A percentile compares a stretch with the other conserved stretches of the same genome.
Conservation (phyloP, 2,888 invertebrate species). For the Volucella inanis region DNA sequence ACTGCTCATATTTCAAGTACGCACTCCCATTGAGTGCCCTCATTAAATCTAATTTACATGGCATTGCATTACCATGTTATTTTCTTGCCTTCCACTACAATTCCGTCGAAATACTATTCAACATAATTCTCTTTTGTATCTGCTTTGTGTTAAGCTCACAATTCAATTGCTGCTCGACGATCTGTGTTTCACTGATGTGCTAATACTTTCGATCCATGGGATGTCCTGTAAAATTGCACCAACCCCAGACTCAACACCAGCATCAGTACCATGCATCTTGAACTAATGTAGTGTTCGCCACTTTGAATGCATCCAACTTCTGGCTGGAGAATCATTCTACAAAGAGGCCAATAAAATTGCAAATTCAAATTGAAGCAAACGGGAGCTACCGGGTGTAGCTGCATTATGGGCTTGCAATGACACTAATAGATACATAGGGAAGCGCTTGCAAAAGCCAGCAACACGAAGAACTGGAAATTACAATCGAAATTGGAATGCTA, state of each 20-base stretch:
- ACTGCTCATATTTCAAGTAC: not conserved
- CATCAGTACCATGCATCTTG: not conserved
- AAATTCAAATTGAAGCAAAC: slow-evolving; percentile 60
- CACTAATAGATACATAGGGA: slow-evolving; percentile 55
- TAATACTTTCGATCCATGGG: slow-evolving; percentile 53
- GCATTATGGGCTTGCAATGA: slow-evolving; percentile 61
- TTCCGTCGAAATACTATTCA: slow-evolving; percentile 32
- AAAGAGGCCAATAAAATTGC: slow-evolving; percentile 70
- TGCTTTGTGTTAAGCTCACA: slow-evolving; percentile 30
- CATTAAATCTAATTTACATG: slow-evolving; percentile 66
- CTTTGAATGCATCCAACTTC: slow-evolving; percentile 29
- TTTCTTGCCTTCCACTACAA: not conserved
- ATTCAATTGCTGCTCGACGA: slow-evolving; percentile 57
- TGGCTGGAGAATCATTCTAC: slow-evolving; percentile 26
- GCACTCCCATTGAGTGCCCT: slow-evolving; percentile 28
- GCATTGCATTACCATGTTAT: slow-evolving; percentile 61
- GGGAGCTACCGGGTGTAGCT: slow-evolving; percentile 10
- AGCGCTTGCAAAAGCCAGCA: not conserved
- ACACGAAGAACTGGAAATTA: slow-evolving; percentile 41
- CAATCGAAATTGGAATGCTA: slow-evolving; percentile 51
- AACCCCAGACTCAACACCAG: too few relatives aligned
- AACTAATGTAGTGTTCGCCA: not conserved
- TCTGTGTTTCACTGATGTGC: slow-evolving; percentile 48
- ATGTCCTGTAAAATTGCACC: slow-evolving; percentile 37
- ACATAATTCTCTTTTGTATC: slow-evolving; percentile 25